Evolutionary conservation across 2,888 invertebrate species (phyloP), one percentile per base, ranked within the genome.

Genomic region (Drosophila neutralis): DNA sequence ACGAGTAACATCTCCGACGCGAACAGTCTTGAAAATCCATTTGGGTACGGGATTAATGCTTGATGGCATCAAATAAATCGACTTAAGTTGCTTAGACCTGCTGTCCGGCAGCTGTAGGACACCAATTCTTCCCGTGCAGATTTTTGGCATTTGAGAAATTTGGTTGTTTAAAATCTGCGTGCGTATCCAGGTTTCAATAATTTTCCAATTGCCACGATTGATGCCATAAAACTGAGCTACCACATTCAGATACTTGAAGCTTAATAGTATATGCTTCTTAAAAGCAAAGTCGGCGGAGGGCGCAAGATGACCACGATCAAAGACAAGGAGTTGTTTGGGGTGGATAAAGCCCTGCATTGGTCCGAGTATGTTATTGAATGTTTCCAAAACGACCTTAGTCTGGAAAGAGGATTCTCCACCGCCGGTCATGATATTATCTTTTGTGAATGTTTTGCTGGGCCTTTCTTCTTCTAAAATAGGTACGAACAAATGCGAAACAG

Each of bases 191-290:
- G 51, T 69, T 86, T 95, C 95, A 21, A 94, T 83, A 1, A 73
- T 70, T 42, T 93, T 91, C 95, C 95, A 95, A 80, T 95, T 95
- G 15, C 93, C 93, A 0, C 91, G 93, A 80, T 95, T 95, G 76
- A 95, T 94, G 0, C 91, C 91, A 58, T 92, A 91, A 93, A 94
- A 94, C 73, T 94, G 94, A 0, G 94, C 94, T 0, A 93, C 93
- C 0, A 91, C 92, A 79, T 94, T 94, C 5, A 94, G 86, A 72
- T 93, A 94, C 73, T 93, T 93, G 83, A 93, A 94, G 0, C 94
- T 94, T 0, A 92, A 92, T 7, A 89, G 83, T 76, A 94, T 94
- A 62, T 94, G 92, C 2, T 90, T 70, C 1, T 89, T 92, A 74
- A 92, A 94, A n/a, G 93, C 91, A 70, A 93, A 93, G 82, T 94